Percentiles rank a stretch among this genome's conserved stretches.
Conservation (phyloP, 2,888 invertebrate genomes). For the Dryobotodes eremita region DNA sequence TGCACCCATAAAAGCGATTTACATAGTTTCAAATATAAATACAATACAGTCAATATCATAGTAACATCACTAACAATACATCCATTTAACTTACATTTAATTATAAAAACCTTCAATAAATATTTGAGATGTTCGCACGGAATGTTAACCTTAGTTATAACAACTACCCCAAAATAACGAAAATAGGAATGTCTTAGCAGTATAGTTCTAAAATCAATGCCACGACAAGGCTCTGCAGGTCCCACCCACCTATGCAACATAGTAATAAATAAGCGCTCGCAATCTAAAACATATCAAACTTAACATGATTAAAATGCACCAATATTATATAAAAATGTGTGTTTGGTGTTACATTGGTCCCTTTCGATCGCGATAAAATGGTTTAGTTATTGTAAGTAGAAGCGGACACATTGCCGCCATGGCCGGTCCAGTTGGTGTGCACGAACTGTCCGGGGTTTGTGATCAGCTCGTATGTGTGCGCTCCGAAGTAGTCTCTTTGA, state of each 20-base stretch:
- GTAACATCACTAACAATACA: conserved; percentile 18
- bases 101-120: conserved; percentile 1
- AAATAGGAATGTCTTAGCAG: conserved; percentile 52
- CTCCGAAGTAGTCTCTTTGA: conserved; percentile 99
- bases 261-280: conserved; percentile 34
- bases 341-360: conserved; percentile 43
- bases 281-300: conserved; percentile 42
- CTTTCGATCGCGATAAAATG: conserved; percentile 9
- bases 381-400: conserved; percentile 93
- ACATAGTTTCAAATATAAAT: conserved; percentile 37
- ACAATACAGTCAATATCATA: conserved; percentile 28
- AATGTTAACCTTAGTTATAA: conserved; percentile 30
- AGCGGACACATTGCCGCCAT: conserved; percentile 98
- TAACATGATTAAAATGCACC: conserved; percentile 55
- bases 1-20: conserved; percentile 49
- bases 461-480: conserved; percentile 98
- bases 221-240: neutral
- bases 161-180: conserved; percentile 31
- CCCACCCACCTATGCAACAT: conserved; percentile 48
- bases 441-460: conserved; percentile 96
- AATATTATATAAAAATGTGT: conserved; percentile 26
- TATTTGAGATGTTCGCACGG: conserved; percentile 15
- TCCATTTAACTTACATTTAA: conserved; percentile 10
- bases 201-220: neutral
- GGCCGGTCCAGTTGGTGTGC: conserved; percentile 99